A percentile compares a stretch with the other conserved stretches of the same genome.
These are phyloP conservation scores for Glandiceps talaboti DNA, from an alignment of 53 echinoderm and acorn worm species.

Conservation along the genomic window DNA sequence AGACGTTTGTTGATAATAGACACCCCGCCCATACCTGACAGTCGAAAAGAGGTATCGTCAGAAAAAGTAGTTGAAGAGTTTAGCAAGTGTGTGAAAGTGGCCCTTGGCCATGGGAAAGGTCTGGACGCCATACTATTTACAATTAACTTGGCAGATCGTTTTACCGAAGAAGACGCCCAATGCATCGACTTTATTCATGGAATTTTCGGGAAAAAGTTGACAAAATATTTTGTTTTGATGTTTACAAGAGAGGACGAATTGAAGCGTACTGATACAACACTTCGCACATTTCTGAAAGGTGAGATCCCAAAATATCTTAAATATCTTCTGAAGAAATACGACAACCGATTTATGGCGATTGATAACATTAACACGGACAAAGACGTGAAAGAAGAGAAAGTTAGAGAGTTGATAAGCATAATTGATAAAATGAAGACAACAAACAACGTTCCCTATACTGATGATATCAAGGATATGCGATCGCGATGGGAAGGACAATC, in stretches of 20 bases:
- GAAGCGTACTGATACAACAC: no score
- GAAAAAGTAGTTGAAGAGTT: not conserved
- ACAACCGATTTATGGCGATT: not conserved
- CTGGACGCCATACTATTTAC: not conserved
- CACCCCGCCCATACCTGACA: not conserved
- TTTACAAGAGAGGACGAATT: not conserved
- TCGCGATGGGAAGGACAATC: no score
- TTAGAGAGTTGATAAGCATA: no score
- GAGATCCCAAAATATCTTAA: not conserved
- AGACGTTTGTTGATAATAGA: not conserved
- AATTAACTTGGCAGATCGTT: not conserved
- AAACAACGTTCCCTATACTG: not conserved
- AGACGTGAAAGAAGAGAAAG: not conserved
- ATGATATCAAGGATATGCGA: no score
- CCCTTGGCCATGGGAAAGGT: not conserved
- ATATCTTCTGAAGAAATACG: not conserved
- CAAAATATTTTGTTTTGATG: no score
- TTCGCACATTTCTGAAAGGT: not conserved
- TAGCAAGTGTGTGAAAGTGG: not conserved
- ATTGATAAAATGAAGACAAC: not conserved
- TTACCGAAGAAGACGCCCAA: not conserved
- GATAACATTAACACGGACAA: not conserved
- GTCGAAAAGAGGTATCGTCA: not conserved
- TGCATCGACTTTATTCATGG: not conserved
- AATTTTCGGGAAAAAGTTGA: not conserved